Conservation (phyloP, 1,140 invertebrate species). For the Lucilia cuprina region DNA sequence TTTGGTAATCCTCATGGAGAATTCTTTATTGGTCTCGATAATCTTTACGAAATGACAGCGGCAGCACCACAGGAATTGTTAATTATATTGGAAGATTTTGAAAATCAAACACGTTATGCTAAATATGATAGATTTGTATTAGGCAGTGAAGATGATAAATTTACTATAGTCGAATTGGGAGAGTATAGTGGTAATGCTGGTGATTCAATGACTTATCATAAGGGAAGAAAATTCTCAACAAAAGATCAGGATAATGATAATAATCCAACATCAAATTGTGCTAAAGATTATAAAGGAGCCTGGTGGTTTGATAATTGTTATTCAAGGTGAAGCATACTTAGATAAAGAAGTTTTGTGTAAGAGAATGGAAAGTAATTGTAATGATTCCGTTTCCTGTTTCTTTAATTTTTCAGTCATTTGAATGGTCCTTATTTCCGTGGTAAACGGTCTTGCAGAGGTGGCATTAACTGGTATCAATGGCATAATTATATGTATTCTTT, state of each 20-base stretch:
- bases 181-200: constrained; percentile 45
- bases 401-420: not conserved
- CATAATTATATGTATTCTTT: not conserved
- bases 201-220: constrained; percentile 48
- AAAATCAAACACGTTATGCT: constrained; percentile 44
- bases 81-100: constrained; percentile 46
- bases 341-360: too few relatives aligned
- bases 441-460: not conserved
- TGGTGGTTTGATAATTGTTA: constrained; percentile 62
- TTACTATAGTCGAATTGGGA: constrained; percentile 47
- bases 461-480: not conserved
- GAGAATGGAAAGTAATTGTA: too few relatives aligned
- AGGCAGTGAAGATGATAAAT: constrained; percentile 49
- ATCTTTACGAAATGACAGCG: constrained; percentile 46
- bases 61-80: constrained; percentile 60
- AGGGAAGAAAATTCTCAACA: constrained; percentile 49
- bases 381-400: too few relatives aligned
- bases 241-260: constrained; percentile 49
- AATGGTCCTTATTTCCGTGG: not conserved
- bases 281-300: constrained; percentile 45
- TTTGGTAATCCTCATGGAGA: constrained; percentile 44
- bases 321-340: not conserved
- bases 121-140: constrained; percentile 50
- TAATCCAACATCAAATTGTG: constrained; percentile 44
- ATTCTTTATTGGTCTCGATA: constrained; percentile 53